phyloP scores from a whole-genome alignment of 2,113 vertebrate species.

The Cryptomyrus ogoouensis region DNA sequence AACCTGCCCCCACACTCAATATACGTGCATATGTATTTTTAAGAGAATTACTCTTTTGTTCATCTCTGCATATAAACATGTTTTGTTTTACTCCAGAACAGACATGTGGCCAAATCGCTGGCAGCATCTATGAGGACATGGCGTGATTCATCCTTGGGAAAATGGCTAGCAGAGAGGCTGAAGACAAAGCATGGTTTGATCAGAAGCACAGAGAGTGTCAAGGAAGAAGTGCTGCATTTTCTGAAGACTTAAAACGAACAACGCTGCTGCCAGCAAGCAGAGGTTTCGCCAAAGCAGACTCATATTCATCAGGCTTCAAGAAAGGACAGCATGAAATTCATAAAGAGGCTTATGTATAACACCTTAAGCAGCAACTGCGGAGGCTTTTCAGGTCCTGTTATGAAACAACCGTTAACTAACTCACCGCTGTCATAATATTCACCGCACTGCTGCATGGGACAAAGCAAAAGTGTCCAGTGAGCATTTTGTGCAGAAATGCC shows the following conservation, averaged over 20 bases:
- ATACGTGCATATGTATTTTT: neutral
- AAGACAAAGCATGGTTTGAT: neutral
- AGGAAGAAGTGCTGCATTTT: neutral
- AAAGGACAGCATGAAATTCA: neutral
- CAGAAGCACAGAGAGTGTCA: neutral
- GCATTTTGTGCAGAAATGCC: neutral
- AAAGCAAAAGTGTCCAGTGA: neutral
- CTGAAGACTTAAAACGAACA: neutral
- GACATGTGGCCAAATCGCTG: neutral
- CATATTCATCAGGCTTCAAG: neutral
- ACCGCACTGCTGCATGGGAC: neutral
- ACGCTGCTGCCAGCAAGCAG: neutral
- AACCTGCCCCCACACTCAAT: neutral
- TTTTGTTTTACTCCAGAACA: neutral
- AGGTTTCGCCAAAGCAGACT: neutral
- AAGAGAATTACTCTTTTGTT: neutral
- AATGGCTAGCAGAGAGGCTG: neutral
- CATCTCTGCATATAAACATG: neutral
- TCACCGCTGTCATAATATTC: neutral
- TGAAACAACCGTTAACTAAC: neutral
- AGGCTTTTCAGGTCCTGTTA: neutral
- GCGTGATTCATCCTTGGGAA: neutral
- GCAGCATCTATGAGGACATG: neutral
- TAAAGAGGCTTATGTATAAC: neutral
- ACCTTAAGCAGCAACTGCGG: neutral